Percentiles rank a stretch among this genome's conserved stretches.
phyloP scores from a whole-genome alignment of 2,888 invertebrate species.

The Cephus pulcher region DNA sequence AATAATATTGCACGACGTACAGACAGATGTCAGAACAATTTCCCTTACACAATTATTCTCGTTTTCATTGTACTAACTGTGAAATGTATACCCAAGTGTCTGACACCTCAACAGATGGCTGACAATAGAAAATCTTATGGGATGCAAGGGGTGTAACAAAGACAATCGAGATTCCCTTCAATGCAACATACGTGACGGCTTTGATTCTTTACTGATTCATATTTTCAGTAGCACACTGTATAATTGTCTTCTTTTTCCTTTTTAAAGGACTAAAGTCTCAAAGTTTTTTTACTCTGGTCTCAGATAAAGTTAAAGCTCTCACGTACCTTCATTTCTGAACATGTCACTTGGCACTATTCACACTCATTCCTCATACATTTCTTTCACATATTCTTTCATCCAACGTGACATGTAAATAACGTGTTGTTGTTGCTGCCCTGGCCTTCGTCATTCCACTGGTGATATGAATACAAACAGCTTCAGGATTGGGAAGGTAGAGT shows the following conservation, averaged over 20 bases:
- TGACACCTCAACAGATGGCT: neutral
- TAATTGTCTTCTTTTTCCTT: neutral
- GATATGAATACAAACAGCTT: conserved; percentile 66
- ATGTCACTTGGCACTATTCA: neutral
- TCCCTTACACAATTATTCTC: neutral
- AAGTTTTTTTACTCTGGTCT: neutral
- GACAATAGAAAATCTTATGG: neutral
- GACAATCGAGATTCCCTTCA: neutral
- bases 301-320: neutral
- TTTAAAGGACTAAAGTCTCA: neutral
- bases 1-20: neutral
- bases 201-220: neutral
- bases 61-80: neutral
- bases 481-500: conserved; percentile 86
- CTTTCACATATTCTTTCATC: conserved; percentile 25
- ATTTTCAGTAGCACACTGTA: neutral
- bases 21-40: neutral
- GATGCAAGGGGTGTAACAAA: neutral
- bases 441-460: conserved; percentile 40
- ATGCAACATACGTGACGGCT: neutral
- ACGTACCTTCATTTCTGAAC: neutral
- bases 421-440: conserved; percentile 60
- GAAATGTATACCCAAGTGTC: neutral
- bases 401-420: conserved; percentile 37
- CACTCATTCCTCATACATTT: conserved; percentile 11